Evolutionary conservation across 2,113 vertebrate species (phyloP), one percentile per base, ranked within the genome.

Genomic region (Hemichromis elongatus): DNA sequence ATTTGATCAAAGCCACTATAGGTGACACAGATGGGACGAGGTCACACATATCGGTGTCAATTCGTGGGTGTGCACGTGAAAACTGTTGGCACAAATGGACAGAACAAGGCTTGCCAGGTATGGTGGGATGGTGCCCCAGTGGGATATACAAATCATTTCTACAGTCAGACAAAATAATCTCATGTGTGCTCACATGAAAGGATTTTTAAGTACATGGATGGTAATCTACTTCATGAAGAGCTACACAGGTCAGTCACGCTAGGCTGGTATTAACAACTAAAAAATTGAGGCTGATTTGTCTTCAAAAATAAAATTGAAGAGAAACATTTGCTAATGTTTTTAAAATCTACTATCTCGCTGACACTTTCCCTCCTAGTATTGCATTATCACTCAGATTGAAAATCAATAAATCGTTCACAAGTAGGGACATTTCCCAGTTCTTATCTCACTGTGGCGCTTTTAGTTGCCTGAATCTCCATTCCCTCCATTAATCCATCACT

Each of bases 361-460:
- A 91, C 88, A 88, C 85, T 82, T 81, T 75, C 40, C 50, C 37
- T 82, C 61, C 78, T 73, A 55, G 77, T 14, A 75, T 19, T 86
- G 37, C 7, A 1, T 80, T 90, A 87, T 81, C 47, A 84, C 78
- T 54, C 47, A 21, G 33, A 80, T 13, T 77, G 19, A 42, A 75
- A 90, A 89, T 90, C 86, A 81, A 89, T 88, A 88, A 83, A 87
- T 91, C 8, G 35, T 59, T 91, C 66, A 77, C 35, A 82, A 83
- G 84, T 24, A 68, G 55, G 5, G 53, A 82, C 61, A 26, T 45
- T 47, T 70, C 56, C 45, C 55, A 79, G 24, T 86, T 54, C 26
- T 16, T 63, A 14, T 40, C 35, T 30, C 61, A 7, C 78, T 30
- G 4, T 9, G 53, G n/a, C 28, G 16, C 56, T 53, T 47, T 55